These are phyloP conservation scores for Chalcis sispes DNA, from an alignment of 2,888 invertebrate species.

Conservation along the genomic window DNA sequence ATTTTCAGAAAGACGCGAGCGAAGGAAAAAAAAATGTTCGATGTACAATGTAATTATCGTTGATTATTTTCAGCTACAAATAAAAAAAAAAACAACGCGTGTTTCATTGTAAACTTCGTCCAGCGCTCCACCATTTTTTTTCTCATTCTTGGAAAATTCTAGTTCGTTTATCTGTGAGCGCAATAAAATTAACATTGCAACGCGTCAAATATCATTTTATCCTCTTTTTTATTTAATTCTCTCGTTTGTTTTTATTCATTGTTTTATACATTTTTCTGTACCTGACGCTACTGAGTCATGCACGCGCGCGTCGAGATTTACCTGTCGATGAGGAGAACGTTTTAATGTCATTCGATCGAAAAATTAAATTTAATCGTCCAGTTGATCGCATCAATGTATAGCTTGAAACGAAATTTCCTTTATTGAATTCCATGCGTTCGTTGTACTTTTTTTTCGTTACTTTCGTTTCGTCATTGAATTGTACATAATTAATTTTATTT, in stretches of 20 bases:
- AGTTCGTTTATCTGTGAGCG: background rate
- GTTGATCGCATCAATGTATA: background rate
- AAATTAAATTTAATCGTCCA: slow-evolving; percentile 28
- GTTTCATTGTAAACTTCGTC: background rate
- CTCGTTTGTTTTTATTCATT: background rate
- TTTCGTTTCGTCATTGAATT: no score
- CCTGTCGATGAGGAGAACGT: slow-evolving; percentile 3
- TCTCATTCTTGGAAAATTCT: slow-evolving; percentile 22
- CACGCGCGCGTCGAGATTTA: slow-evolving; percentile 22
- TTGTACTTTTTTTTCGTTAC: no score
- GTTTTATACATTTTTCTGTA: background rate
- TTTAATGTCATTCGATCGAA: slow-evolving; percentile 13
- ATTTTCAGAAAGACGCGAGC: no score
- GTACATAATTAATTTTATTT: no score
- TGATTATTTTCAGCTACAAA: slow-evolving; percentile 9
- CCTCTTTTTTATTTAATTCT: no score
- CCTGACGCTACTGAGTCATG: slow-evolving; percentile 23
- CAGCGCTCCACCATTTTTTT: background rate
- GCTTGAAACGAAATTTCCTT: no score
- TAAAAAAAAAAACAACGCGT: background rate
- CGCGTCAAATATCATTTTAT: slow-evolving; percentile 8
- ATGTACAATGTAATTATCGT: slow-evolving; percentile 15
- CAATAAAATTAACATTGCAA: background rate
- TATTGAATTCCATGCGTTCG: no score
- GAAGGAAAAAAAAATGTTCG: background rate